Evolutionary conservation across 2,113 vertebrate species (phyloP), one percentile per base, ranked within the genome.

Genomic region (Nothoprocta pentlandii): DNA sequence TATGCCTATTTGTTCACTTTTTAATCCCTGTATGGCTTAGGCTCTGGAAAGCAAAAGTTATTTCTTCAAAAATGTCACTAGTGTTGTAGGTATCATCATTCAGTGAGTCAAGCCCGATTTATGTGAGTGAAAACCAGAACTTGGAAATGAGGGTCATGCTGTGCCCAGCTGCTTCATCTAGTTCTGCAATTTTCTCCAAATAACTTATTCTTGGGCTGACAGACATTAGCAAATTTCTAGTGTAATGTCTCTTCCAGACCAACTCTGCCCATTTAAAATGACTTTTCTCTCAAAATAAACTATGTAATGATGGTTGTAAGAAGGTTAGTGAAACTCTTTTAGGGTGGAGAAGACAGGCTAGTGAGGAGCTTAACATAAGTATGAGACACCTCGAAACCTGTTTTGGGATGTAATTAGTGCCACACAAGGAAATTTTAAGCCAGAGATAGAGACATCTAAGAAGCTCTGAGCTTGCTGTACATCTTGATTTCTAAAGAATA

Each of bases 121-220:
- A 73, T 91, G 5, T 76, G 53, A 0, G 3, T 91, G 53, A 79
- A 93, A 87, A 90, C 22, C 47, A 91, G 58, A 58, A 32, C 30
- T 58, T 58, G 54, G 54, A 85, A 93, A 69, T 8, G 7, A 32
- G 49, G 51, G 32, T 81, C 80, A 16, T 58, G 77, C 74, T 79
- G 53, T 69, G 77, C 67, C 77, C 77, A 75, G 74, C 83, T 93
- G 83, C 56, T 93, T 89, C 34, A 49, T 32, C 58, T 90, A 71
- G 71, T 85, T 80, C 66, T 56, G 16, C 59, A 21, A 28, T 61
- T 22, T 51, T 86, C 47, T 93, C n/a, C 68, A 67, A 81, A 47
- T 66, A 76, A 6, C 64, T 86, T 76, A 56, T 87, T 81, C 53
- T 78, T 62, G 79, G 77, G 58, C 78, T 39, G 53, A 34, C 39